Conservation (phyloP, 2,797 vertebrate species). For the Myotis planiceps region DNA sequence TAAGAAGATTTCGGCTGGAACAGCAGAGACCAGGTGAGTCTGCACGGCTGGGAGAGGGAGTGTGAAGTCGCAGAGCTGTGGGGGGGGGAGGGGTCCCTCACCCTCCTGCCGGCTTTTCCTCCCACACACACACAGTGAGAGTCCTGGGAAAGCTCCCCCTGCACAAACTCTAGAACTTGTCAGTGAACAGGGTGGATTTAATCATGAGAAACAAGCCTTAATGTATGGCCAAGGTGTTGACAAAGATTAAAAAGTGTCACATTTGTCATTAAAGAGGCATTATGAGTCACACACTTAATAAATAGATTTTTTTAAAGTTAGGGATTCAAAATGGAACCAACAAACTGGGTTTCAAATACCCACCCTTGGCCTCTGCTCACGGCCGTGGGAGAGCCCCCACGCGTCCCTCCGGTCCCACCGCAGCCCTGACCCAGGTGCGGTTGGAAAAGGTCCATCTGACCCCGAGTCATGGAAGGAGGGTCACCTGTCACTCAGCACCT, state of each 20-base stretch:
- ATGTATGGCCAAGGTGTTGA: neutral
- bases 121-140: neutral
- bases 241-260: neutral
- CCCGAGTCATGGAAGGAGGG: neutral
- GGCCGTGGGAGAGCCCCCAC: neutral
- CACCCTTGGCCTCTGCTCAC: neutral
- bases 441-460: neutral
- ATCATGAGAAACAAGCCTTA: neutral
- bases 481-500: neutral
- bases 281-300: too few species aligned
- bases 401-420: rapidly evolving
- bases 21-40: neutral
- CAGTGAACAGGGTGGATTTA: neutral
- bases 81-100: neutral
- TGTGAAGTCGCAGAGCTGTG: neutral
- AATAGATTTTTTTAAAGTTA: neutral
- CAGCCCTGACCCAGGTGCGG: neutral
- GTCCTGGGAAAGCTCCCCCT: neutral
- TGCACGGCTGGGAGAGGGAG: neutral
- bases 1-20: neutral
- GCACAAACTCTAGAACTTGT: rapidly evolving
- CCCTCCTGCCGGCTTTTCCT: neutral
- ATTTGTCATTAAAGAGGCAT: neutral
- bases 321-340: neutral
- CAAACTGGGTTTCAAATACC: neutral